Percentiles rank a stretch among this genome's conserved stretches.
phyloP scores from a whole-genome alignment of 2,888 invertebrate genomes.

The Apodemia hepburni region DNA sequence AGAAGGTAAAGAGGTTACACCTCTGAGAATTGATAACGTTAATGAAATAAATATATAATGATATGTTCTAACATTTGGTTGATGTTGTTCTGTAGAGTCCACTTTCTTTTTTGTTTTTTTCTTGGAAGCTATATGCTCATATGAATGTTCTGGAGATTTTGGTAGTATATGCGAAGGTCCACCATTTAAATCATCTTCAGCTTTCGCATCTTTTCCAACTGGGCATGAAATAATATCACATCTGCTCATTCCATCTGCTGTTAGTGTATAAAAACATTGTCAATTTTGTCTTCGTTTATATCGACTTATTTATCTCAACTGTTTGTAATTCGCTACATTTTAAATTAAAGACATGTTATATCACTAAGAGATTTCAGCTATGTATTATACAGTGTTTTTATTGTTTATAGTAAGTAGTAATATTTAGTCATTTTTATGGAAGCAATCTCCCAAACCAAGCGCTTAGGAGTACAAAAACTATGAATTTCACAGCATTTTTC shows the following conservation, averaged over 20 bases:
- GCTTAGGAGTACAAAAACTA: neutral
- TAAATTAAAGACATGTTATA: neutral
- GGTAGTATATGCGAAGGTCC: neutral
- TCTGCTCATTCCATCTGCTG: slow-evolving; percentile 1
- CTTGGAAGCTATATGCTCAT: neutral
- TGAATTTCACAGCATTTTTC: neutral
- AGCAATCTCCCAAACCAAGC: neutral
- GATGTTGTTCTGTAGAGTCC: neutral
- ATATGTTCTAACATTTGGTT: neutral
- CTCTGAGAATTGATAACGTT: no score
- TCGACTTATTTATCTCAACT: no score
- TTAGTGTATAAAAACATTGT: neutral
- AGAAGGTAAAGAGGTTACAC: no score
- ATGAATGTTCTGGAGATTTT: neutral
- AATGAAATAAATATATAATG: neutral
- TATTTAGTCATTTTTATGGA: neutral
- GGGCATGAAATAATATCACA: neutral
- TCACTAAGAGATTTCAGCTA: neutral
- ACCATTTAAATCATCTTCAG: neutral
- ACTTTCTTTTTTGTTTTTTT: neutral
- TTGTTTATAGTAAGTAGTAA: no score
- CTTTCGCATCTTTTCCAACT: neutral
- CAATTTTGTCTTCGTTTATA: neutral
- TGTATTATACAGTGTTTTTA: neutral
- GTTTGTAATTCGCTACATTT: neutral